phyloP scores from a whole-genome alignment of 2,888 invertebrate genomes.

The Nematopogon swammerdamellus region DNA sequence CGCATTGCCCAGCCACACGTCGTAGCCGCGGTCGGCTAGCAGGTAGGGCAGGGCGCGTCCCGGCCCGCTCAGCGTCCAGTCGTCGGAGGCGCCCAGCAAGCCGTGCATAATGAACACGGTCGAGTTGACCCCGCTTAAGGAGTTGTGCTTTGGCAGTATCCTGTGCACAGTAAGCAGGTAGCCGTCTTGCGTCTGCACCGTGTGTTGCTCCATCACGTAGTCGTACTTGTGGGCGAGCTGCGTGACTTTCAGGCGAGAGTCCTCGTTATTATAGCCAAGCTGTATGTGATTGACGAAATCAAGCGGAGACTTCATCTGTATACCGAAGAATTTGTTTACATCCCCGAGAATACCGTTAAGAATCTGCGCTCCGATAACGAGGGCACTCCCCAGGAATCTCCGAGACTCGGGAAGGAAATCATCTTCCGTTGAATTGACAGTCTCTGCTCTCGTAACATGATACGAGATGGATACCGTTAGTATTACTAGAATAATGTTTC shows the following conservation, averaged over 20 bases:
- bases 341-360: too few species aligned
- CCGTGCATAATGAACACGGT: constrained; percentile 78
- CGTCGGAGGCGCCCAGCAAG: constrained; percentile 65
- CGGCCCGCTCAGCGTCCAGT: constrained; percentile 68
- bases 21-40: constrained; percentile 58
- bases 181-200: constrained; percentile 66
- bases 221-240: constrained; percentile 16
- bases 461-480: too few species aligned
- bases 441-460: too few species aligned
- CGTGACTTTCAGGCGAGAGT: constrained; percentile 13
- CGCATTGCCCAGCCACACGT: constrained; percentile 74
- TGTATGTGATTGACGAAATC: too few species aligned
- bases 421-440: too few species aligned
- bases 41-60: constrained; percentile 58
- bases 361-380: too few species aligned
- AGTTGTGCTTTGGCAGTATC: constrained; percentile 47
- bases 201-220: constrained; percentile 22
- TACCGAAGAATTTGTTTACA: too few species aligned
- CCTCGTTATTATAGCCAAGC: too few species aligned
- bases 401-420: too few species aligned
- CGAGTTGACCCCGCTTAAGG: constrained; percentile 7
- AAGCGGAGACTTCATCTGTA: too few species aligned
- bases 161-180: constrained; percentile 70
- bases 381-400: too few species aligned
- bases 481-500: too few species aligned